Evolutionary conservation across 2,797 vertebrate species (phyloP), one percentile per base, ranked within the genome.

Genomic region (Pelochelys cantorii): DNA sequence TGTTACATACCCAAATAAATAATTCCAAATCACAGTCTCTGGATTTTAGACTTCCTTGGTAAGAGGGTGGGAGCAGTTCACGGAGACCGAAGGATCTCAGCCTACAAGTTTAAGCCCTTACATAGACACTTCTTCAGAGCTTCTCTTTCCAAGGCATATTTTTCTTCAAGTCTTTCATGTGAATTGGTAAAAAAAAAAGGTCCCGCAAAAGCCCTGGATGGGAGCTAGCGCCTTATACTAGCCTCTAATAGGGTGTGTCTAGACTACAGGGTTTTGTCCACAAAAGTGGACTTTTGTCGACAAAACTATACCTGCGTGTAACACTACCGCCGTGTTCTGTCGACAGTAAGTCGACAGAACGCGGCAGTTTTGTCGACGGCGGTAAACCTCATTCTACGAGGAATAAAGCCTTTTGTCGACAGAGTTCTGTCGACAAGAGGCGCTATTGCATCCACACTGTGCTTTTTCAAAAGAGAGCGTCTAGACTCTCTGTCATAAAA

Each of bases 21-120:
- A 62, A 34, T 3, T 1, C 0, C 3, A 84, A 82, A 5, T 53
- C 54, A 53, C n/a, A 77, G 80, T 3, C 0, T 11, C 65, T 55
- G 13, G 37, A 1, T 0, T 71, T 75, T 79, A 6, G 2, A 5
- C 37, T 77, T 88, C 89, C 88, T 77, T 0, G 29, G 59, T 1
- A n/a, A 34, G 83, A 68, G 85, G 57, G 1, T 0, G 2, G 5
- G 62, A 89, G 0, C 0, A 12, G 22, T 92, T 85, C 20, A 80
- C 81, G 53, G 5, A 71, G 18, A 22, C 1, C 53, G 5, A 31
- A 7, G 85, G 55, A 83, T 34, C 6, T 62, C 52, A 75, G 54
- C 7, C 22, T 75, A 75, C 37, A 37, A 11, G 37, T 29, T 1
- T 48, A 1, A 8, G 2, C 2, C 2, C 54, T 89, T 93, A 78